These are phyloP conservation scores for Apostichopus parvimensis DNA, from an alignment of 35 echinoderm and acorn worm genomes.

Conservation along the genomic window DNA sequence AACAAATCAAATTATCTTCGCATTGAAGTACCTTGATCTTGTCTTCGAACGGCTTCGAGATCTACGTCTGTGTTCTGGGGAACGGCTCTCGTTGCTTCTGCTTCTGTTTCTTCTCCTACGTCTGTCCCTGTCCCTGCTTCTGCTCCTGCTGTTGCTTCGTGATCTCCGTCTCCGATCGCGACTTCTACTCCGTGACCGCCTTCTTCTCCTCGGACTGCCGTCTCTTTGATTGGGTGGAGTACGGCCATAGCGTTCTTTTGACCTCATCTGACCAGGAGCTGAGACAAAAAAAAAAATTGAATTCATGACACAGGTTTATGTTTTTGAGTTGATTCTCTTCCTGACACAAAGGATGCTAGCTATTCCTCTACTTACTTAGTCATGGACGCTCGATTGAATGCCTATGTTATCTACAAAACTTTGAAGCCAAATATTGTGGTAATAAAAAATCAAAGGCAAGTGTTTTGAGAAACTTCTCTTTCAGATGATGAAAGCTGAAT, in stretches of 20 bases:
- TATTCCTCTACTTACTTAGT: not conserved
- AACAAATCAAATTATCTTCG: not conserved
- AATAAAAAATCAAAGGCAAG: too few species aligned
- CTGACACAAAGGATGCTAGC: too few species aligned
- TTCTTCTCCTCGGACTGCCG: conserved; percentile 40
- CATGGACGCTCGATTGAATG: too few species aligned
- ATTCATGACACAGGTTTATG: too few species aligned
- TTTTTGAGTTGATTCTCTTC: too few species aligned
- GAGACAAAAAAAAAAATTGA: not conserved
- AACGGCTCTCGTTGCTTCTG: not conserved
- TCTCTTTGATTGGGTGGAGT: conserved; percentile 30
- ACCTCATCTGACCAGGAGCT: conserved; percentile 73
- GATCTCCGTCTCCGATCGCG: conserved; percentile 21
- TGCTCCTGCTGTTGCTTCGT: conserved; percentile 25
- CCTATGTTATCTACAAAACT: too few species aligned
- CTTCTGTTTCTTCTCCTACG: conserved; percentile 33
- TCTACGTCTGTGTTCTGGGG: conserved; percentile 19
- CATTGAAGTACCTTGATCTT: conserved; percentile 8
- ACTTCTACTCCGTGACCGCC: conserved; percentile 41
- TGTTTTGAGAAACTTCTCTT: too few species aligned
- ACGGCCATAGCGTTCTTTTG: conserved; percentile 18
- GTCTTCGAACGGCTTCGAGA: conserved; percentile 47
- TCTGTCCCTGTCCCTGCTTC: not conserved
- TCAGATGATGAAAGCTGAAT: too few species aligned
- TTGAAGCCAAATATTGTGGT: too few species aligned